Percentiles rank a stretch among this genome's conserved stretches.
phyloP scores from a whole-genome alignment of 2,113 vertebrate genomes.

The Erinaceus europaeus region DNA sequence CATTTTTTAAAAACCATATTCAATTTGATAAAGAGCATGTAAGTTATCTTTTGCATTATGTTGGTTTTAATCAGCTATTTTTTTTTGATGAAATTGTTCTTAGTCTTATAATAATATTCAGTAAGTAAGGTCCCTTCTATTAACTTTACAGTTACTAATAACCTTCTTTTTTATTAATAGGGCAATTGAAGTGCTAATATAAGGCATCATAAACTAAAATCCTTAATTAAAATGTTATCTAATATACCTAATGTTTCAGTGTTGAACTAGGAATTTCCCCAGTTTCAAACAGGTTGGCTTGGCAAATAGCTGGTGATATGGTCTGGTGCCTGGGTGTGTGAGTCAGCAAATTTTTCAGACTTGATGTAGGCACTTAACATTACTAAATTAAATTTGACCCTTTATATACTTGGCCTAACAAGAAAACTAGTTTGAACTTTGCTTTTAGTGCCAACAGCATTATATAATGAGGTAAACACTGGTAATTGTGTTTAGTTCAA shows the following conservation, averaged over 20 bases:
- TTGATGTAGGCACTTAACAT: background rate
- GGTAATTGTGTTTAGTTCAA: constrained; percentile 77
- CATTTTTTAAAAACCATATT: background rate
- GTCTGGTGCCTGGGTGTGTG: background rate
- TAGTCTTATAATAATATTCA: background rate
- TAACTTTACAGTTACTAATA: background rate
- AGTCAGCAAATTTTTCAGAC: background rate
- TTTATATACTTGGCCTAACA: constrained; percentile 35
- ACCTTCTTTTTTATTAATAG: background rate
- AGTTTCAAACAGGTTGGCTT: background rate
- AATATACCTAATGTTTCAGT: background rate
- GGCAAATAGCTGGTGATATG: fast-evolving
- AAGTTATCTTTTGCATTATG: background rate
- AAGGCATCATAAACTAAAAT: background rate
- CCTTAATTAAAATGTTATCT: background rate
- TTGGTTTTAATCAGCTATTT: background rate
- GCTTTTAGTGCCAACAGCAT: constrained; percentile 36
- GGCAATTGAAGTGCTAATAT: background rate
- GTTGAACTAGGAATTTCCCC: background rate
- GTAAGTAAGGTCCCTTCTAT: background rate
- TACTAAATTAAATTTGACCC: constrained; percentile 47
- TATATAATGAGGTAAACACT: constrained; percentile 74
- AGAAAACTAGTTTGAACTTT: constrained; percentile 42
- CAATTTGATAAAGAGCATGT: background rate
- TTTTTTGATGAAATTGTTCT: background rate